Evolutionary conservation across 2,113 vertebrate genomes (phyloP), one percentile per base, ranked within the genome.

Genomic region (Pimephales promelas): DNA sequence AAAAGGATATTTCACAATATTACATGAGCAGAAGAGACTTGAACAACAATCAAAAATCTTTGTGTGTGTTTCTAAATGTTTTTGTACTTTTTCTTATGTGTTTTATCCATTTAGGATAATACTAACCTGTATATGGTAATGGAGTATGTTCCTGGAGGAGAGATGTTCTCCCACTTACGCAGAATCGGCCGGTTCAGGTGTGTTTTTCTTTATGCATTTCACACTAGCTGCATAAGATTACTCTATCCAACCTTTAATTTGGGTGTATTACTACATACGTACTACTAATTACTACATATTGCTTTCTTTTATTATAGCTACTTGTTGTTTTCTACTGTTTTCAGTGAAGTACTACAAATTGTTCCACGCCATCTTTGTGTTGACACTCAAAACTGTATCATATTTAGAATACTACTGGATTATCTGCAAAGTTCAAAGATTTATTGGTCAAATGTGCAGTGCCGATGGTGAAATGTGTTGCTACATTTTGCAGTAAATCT

Each of bases 61-160:
- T 13, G 10, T 13, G 45, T 45, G 43, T 47, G 62, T 83, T 75
- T 34, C 45, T 26, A 20, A 57, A 4, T 57, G 22, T 5, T 31
- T 66, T 66, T 73, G 4, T 79, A 20, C 5, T 28, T 8, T 49
- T 24, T 81, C 34, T 20, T 70, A 36, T 80, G 31, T 85, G 36
- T 64, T 18, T 66, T 2, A 88, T 87, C 84, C 62, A 83, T 45
- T 6, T 89, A 96, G 95, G 96, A 98, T 90, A 95, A 97, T 92
- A 94, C 95, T 70, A 97, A 97, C 91, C 93, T 98, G 70, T 97
- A 98, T 90, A 98, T 98, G 97, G 92, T 98, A 89, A 97, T 98
- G 97, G 97, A 98, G 89, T 98, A 97, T 10, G 95, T 98, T 85
- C 95, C 95, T 0, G 97, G 97, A 0, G 96, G 96, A 1, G 97